Conservation (phyloP, 2,113 vertebrate species). For the Cebus imitator region DNA sequence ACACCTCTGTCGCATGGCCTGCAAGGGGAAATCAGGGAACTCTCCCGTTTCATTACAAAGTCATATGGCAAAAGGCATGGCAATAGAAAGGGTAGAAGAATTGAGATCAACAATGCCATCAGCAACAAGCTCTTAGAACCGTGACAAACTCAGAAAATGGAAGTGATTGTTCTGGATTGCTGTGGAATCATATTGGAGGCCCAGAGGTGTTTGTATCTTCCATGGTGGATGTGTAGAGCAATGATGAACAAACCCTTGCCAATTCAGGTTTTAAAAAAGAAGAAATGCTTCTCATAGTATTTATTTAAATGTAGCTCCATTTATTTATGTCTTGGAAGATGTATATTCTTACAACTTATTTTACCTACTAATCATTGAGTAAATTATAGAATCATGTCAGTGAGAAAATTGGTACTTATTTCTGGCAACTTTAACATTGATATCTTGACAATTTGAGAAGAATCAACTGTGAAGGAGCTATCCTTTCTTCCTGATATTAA, state of each 20-base stretch:
- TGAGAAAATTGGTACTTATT: not conserved
- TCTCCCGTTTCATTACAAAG: not conserved
- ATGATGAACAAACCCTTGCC: not conserved
- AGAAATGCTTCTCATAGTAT: conserved; percentile 5
- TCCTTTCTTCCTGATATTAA: not conserved
- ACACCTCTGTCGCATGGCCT: too few relatives aligned
- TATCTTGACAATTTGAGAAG: not conserved
- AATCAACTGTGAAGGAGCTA: not conserved
- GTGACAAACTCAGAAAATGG: not conserved
- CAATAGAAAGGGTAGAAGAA: not conserved
- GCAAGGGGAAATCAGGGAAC: too few relatives aligned
- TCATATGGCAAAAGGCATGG: not conserved
- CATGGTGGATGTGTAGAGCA: not conserved
- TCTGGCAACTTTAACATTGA: not conserved
- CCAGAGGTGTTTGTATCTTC: not conserved
- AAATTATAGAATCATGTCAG: not conserved
- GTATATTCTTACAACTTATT: not conserved
- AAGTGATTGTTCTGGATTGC: not conserved
- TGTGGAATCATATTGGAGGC: not conserved
- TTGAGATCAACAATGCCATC: not conserved
- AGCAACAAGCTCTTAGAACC: not conserved
- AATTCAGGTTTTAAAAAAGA: not conserved
- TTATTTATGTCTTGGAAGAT: not conserved
- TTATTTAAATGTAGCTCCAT: not conserved
- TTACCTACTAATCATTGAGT: not conserved